Evolutionary conservation across 1,140 invertebrate genomes (phyloP).

Genomic region (Drosophila ficusphila): DNA sequence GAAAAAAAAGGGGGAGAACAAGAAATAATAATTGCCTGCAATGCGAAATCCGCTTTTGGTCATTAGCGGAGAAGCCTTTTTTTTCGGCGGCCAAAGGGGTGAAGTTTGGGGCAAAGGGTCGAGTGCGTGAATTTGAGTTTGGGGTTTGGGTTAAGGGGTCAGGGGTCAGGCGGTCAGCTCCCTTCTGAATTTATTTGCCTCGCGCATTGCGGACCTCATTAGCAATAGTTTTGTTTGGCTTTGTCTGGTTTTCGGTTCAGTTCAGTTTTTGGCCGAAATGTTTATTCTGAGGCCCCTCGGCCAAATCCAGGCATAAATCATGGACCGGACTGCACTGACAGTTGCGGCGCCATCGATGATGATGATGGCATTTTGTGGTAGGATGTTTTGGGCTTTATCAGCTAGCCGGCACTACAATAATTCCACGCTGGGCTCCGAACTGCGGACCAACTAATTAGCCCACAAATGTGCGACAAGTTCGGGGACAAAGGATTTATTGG

Average conservation of each 20-base stretch:
- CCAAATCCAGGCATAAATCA: conserved; percentile 42
- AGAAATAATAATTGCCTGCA: conserved; percentile 49
- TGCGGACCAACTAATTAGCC: conserved; percentile 57
- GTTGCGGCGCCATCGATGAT: conserved; percentile 44
- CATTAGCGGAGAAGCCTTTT: conserved; percentile 33
- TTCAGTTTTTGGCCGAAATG: conserved; percentile 15
- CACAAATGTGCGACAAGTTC: conserved; percentile 27
- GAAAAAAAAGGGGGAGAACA: conserved; percentile 11
- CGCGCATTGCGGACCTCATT: conserved; percentile 48
- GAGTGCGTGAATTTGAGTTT: conserved; percentile 13
- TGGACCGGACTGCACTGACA: conserved; percentile 39
- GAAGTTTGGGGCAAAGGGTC: not conserved
- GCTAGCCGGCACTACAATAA: conserved; percentile 15
- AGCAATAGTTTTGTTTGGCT: conserved; percentile 50
- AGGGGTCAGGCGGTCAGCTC: not conserved
- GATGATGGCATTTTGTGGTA: conserved; percentile 13
- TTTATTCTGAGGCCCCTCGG: conserved; percentile 17
- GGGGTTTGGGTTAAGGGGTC: not conserved
- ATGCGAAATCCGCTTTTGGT: conserved; percentile 58
- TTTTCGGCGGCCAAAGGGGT: not conserved
- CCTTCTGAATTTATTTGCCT: conserved; percentile 31
- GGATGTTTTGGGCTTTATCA: conserved; percentile 13
- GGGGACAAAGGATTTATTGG: not conserved
- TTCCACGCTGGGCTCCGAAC: conserved; percentile 24
- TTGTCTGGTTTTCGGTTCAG: conserved; percentile 29